These are phyloP conservation scores for Falcaria lacertinaria DNA, from an alignment of 2,888 invertebrate genomes.

Conservation along the genomic window DNA sequence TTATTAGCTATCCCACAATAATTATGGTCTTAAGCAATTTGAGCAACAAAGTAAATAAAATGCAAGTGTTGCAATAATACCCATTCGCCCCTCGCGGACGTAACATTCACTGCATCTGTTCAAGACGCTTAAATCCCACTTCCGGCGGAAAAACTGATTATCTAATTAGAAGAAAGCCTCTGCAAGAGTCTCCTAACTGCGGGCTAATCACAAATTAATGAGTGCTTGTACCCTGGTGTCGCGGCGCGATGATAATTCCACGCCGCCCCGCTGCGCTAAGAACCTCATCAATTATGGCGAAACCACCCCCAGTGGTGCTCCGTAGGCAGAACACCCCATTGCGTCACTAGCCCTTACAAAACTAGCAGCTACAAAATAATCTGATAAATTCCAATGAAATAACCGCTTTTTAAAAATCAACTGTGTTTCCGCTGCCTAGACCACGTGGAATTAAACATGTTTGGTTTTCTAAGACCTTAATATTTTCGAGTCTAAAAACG, in stretches of 20 bases:
- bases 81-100: conserved; percentile 20
- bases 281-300: conserved; percentile 76
- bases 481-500: too few species aligned
- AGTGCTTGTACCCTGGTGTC: conserved; percentile 69
- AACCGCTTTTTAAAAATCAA: too few species aligned
- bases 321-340: conserved; percentile 43
- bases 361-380: too few species aligned
- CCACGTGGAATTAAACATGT: too few species aligned
- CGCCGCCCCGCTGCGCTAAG: conserved; percentile 74
- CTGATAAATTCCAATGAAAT: too few species aligned
- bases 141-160: conserved; percentile 64
- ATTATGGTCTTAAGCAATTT: background rate
- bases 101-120: conserved; percentile 46
- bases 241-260: conserved; percentile 70
- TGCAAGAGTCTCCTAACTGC: conserved; percentile 60
- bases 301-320: conserved; percentile 56
- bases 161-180: conserved; percentile 71
- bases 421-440: too few species aligned
- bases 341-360: conserved; percentile 29
- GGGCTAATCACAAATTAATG: conserved; percentile 79
- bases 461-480: too few species aligned
- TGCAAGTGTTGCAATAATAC: conserved; percentile 13
- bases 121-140: conserved; percentile 41
- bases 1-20: background rate
- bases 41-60: conserved; percentile 1